Base-by-base conservation (phyloP, 1,140 invertebrate genomes). In the Panagrolaimus sp. region DNA sequence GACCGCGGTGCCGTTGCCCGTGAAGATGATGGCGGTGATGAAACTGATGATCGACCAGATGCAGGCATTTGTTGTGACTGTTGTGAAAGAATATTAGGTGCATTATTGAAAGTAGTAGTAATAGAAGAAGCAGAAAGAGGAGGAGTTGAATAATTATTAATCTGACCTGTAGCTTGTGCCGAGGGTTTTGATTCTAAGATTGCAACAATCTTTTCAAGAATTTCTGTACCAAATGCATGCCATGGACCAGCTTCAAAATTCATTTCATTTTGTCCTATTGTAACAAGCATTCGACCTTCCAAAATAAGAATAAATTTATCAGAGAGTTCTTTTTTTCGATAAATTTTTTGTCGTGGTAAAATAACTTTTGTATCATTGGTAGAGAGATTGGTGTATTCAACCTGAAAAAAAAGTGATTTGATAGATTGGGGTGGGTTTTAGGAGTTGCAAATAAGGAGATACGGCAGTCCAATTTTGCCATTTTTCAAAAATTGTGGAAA, bases 301-400 rank as follows among this genome's bases (percentile, higher is more conserved):
- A 82, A 66, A 27, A 82, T 83, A 31, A 82, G 62, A 45, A 82
- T 80, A 66, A 82, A 82, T 63, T 75, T 75, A 44, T 82, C 82
- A 5, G 75, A 70, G 5, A 71, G 72, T 46, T 82, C 75, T 46
- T 79, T 70, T 62, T 83, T 82, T 9, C 65, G 75, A 67, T 80
- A 82, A 2, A 82, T 69, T 23, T 76, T 74, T 7, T 77, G 68
- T n/a, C 73, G 71, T 4, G 81, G 81, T 9, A 78, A 16, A 1
- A 74, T 72, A 20, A 69, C 63, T 44, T 70, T 76, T 9, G 69
- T 42, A 46, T 83, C 81, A n/a, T 74, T 77, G 42, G 76, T 78
- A 16, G 72, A 51, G 46, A 80, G 57, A 68, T 81, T 76, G 14
- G 80, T 75, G 3, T 82, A 63, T 48, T 81, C 81, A 13, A 78